A percentile compares a stretch with the other conserved stretches of the same genome.
phyloP scores from a whole-genome alignment of 2,888 invertebrate species.

The Altica lythri region DNA sequence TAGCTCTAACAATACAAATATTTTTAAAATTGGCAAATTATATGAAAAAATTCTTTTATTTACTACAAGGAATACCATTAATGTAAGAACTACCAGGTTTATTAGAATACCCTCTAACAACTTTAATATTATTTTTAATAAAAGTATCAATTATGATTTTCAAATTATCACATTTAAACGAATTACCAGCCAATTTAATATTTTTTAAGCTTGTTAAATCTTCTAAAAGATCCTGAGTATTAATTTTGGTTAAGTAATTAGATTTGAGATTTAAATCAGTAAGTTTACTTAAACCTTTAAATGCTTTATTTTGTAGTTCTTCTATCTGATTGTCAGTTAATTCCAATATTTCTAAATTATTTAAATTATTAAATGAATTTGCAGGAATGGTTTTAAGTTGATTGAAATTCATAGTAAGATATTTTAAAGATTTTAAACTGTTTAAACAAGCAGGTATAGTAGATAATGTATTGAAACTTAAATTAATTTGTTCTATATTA shows the following conservation, averaged over 20 bases:
- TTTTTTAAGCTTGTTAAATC: slow-evolving; percentile 22
- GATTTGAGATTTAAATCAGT: slow-evolving; percentile 33
- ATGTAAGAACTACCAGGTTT: slow-evolving; percentile 16
- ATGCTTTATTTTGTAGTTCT: slow-evolving; percentile 21
- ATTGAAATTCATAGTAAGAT: slow-evolving; percentile 28
- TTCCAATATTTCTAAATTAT: slow-evolving; percentile 30
- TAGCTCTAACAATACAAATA: too few species aligned
- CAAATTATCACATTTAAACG: slow-evolving; percentile 27
- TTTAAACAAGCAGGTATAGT: slow-evolving; percentile 18
- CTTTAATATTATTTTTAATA: slow-evolving; percentile 22
- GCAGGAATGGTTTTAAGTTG: slow-evolving; percentile 27
- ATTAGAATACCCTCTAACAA: slow-evolving; percentile 28
- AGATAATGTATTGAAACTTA: slow-evolving; percentile 31
- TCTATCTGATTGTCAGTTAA: slow-evolving; percentile 30
- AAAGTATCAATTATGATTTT: slow-evolving; percentile 24
- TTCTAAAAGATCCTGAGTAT: slow-evolving; percentile 27
- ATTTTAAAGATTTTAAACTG: slow-evolving; percentile 22
- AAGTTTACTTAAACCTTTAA: slow-evolving; percentile 25
- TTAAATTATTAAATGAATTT: slow-evolving; percentile 24
- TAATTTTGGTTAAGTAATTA: slow-evolving; percentile 32
- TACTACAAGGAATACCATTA: too few species aligned
- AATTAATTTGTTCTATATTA: slow-evolving; percentile 28
- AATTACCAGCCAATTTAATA: slow-evolving; percentile 30
- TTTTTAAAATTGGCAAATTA: too few species aligned
- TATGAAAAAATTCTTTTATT: too few species aligned